Percentiles rank a stretch among this genome's conserved stretches.
These are phyloP conservation scores for Aphaenogaster floridana DNA, from an alignment of 1,140 invertebrate genomes.

Conservation along the genomic window DNA sequence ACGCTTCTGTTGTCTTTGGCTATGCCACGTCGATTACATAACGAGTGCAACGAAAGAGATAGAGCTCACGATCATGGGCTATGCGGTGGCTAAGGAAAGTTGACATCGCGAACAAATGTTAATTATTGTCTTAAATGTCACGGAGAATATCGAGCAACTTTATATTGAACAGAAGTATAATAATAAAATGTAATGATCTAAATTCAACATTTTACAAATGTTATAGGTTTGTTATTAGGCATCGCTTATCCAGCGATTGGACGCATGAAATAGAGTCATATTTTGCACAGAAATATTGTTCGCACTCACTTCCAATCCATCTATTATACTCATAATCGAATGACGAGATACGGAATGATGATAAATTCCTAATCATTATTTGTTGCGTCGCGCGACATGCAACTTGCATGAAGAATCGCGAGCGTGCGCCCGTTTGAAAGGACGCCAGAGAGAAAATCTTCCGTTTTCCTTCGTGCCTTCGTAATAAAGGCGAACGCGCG, in stretches of 20 bases:
- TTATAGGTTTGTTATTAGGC: neutral
- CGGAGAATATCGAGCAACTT: too few relatives aligned
- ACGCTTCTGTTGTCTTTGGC: conserved; percentile 41
- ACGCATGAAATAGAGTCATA: neutral
- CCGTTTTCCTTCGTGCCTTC: conserved; percentile 11
- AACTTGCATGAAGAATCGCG: neutral
- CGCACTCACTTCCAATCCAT: neutral
- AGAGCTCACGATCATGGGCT: neutral
- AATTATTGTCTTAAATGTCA: neutral
- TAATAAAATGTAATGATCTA: neutral
- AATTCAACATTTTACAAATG: neutral
- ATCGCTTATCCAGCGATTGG: neutral
- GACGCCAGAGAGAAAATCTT: conserved; percentile 30
- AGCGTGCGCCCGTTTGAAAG: neutral
- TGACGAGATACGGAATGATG: neutral
- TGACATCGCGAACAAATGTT: neutral
- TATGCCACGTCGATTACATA: conserved; percentile 18
- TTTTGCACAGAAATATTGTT: neutral
- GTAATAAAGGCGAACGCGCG: conserved; percentile 52
- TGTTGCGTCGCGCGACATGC: neutral
- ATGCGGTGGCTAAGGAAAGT: neutral
- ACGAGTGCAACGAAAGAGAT: neutral
- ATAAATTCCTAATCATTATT: neutral
- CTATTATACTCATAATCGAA: neutral
- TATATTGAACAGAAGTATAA: neutral